Evolutionary conservation across 2,113 vertebrate species (phyloP).

Genomic region (Catagonus wagneri): DNA sequence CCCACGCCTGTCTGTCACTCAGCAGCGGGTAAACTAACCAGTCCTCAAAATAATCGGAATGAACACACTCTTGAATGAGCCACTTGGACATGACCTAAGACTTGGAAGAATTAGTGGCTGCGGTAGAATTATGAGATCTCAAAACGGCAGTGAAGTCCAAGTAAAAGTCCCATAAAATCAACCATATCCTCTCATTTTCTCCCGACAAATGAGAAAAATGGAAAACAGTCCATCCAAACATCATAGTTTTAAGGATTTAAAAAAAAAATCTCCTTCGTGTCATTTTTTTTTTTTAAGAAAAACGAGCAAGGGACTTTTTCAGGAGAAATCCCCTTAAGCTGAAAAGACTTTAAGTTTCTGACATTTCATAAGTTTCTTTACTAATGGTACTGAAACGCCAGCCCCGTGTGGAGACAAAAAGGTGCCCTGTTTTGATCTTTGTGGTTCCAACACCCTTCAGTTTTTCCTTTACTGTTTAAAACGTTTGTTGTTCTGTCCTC

Average conservation of each 20-base stretch:
- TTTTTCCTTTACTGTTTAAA: not conserved
- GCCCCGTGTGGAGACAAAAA: not conserved
- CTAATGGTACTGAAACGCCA: not conserved
- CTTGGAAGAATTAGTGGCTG: not conserved
- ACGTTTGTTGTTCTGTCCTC: not conserved
- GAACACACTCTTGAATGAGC: not conserved
- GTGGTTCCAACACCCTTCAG: not conserved
- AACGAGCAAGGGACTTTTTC: constrained; percentile 66
- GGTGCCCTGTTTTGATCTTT: not conserved
- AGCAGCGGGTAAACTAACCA: not conserved
- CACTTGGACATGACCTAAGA: not conserved
- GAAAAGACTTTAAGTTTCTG: constrained; percentile 39
- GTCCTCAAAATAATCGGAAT: constrained; percentile 29
- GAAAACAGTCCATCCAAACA: not conserved
- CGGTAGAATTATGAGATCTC: not conserved
- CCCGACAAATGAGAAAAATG: not conserved
- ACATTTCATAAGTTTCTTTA: constrained; percentile 15
- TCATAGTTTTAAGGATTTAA: constrained; percentile 50
- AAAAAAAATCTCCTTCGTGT: not conserved
- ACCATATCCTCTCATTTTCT: not conserved
- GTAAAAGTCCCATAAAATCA: not conserved
- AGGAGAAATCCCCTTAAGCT: constrained; percentile 53
- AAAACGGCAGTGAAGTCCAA: not conserved
- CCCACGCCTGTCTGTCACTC: not conserved
- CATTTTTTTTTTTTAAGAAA: constrained; percentile 33